Base-by-base conservation (phyloP, 53 echinoderm and acorn worm species). In the Stichopus horrens region DNA sequence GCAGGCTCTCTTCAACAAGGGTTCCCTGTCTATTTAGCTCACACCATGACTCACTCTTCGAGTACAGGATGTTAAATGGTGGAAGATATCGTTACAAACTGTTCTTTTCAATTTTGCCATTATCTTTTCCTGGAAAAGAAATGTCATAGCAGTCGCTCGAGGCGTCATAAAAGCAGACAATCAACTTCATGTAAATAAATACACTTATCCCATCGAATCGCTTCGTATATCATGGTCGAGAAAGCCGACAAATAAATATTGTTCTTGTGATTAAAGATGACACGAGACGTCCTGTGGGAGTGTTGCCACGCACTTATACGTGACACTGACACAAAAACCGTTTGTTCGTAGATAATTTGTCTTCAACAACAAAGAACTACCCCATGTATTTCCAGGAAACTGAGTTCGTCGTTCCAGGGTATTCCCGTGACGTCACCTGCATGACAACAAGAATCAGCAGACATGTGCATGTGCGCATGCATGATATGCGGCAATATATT, bases 391-490 rank as follows among this genome's bases (percentile, higher is more conserved):
- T 79, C 79, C 79, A 18, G 54, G 79, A 79, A 79, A 51, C 37
- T 37, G 37, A n/a, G 16, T 51, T n/a, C 19, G 10, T 55, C 9
- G 54, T 79, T 79, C 79, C 79, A 79, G 79, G 79, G 79, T 79
- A 79, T 79, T 79, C 79, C 79, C 79, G 53, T 79, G 79, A 79
- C 79, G 79, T 79, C 79, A 79, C 37, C 63, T 37, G 63, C 10
- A 63, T 16, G 16, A 63, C 63, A 63, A 4, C 63, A 37, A 37
- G 37, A 37, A 37, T 37, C 37, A 37, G 37, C 37, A 37, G 37
- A 37, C 37, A 37, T 37, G 63, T 13, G 10, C 37, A 37, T 37
- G 63, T 13, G 10, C 63, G 63, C 63, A 63, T 63, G 63, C 63
- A 37, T 37, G 37, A 37, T 37, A 37, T 37, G 37, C 37, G 37